phyloP scores from a whole-genome alignment of 1,140 invertebrate genomes.

The Micrasema minimum region DNA sequence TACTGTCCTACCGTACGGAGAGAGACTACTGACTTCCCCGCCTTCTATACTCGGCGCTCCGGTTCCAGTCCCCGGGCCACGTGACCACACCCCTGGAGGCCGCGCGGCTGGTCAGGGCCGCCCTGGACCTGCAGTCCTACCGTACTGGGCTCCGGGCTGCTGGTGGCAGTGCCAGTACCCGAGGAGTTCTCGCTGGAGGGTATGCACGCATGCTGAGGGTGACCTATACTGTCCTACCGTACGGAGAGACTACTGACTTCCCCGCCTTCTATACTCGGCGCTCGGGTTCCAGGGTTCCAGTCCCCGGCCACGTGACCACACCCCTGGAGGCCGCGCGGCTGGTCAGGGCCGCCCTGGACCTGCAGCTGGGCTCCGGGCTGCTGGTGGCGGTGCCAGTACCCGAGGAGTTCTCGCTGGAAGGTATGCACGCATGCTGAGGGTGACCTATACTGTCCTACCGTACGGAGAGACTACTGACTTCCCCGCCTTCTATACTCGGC shows the following conservation, averaged over 20 bases:
- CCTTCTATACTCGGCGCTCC: conserved; percentile 86
- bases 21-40: conserved; percentile 76
- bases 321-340: conserved; percentile 78
- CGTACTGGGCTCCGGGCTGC: conserved; percentile 83
- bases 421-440: too few species aligned
- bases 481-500: conserved; percentile 90
- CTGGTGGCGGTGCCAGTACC: conserved; percentile 94
- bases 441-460: too few species aligned
- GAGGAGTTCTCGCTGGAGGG: conserved; percentile 73
- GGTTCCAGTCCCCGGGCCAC: conserved; percentile 76
- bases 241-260: conserved; percentile 72
- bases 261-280: conserved; percentile 90
- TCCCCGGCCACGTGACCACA: conserved; percentile 76
- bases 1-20: too few species aligned
- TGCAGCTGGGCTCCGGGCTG: conserved; percentile 81
- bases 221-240: too few species aligned
- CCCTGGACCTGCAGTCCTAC: conserved; percentile 69
- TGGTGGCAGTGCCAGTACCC: conserved; percentile 94
- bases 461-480: conserved; percentile 74
- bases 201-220: too few species aligned
- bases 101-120: conserved; percentile 74
- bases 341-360: conserved; percentile 68
- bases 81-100: conserved; percentile 73
- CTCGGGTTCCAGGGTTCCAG: conserved; percentile 72
- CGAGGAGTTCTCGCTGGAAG: conserved; percentile 72